Conservation (phyloP, 2,113 vertebrate species). For the Bostrychus sinensis region DNA sequence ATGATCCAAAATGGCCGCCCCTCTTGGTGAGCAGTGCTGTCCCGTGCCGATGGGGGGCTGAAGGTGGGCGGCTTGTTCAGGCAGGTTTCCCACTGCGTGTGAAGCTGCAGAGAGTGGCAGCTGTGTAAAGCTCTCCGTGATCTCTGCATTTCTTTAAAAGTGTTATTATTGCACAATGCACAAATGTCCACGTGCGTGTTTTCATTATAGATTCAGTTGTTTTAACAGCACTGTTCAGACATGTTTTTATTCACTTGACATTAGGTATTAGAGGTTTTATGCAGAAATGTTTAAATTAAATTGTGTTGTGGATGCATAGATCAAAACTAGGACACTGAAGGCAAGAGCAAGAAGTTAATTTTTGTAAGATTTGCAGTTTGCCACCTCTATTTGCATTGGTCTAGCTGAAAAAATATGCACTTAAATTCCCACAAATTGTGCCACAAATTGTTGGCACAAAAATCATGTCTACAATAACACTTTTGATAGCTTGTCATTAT, state of each 20-base stretch:
- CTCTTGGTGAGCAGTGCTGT: conserved; percentile 40
- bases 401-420: no score
- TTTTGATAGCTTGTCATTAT: no score
- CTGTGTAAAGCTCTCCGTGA: conserved; percentile 62
- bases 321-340: neutral
- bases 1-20: conserved; percentile 50
- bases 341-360: neutral
- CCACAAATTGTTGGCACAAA: no score
- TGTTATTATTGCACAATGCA: conserved; percentile 16
- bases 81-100: conserved; percentile 42
- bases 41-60: conserved; percentile 37
- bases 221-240: neutral
- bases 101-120: conserved; percentile 49
- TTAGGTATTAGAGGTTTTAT: neutral
- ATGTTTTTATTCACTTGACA: neutral
- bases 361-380: neutral
- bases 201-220: conserved; percentile 19
- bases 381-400: no score
- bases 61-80: conserved; percentile 56
- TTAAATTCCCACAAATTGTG: no score
- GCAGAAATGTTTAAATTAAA: neutral
- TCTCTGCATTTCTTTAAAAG: conserved; percentile 24
- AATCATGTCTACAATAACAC: no score
- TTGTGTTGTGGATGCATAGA: neutral
- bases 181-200: conserved; percentile 13